Conservation (phyloP, 2,797 vertebrate genomes). For the Podarcis lilfordi region DNA sequence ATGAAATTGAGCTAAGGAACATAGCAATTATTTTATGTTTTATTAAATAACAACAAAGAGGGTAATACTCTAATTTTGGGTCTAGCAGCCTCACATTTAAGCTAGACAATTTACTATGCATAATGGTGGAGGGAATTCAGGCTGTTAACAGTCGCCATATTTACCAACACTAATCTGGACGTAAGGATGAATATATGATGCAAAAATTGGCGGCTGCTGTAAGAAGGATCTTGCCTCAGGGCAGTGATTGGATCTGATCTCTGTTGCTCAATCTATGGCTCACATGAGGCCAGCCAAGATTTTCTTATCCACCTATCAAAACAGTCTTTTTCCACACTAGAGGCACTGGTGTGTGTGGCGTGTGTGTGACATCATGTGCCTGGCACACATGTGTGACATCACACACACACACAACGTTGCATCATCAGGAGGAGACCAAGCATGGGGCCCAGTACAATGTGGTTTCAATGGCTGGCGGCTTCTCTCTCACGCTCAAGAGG, state of each 20-base stretch:
- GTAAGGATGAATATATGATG: background rate
- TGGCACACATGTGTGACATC: too few relatives aligned
- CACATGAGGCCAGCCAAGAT: background rate
- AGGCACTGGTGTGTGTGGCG: too few relatives aligned
- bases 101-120: slow-evolving; percentile 18
- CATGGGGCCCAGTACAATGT: too few relatives aligned
- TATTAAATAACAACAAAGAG: slow-evolving; percentile 29
- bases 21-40: slow-evolving; percentile 13
- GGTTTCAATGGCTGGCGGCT: too few relatives aligned
- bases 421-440: too few relatives aligned
- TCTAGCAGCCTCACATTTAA: slow-evolving; percentile 28
- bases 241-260: background rate
- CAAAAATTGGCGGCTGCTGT: background rate
- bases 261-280: background rate
- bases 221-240: background rate
- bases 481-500: too few relatives aligned
- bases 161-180: background rate
- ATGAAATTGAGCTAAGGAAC: slow-evolving; percentile 26
- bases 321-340: background rate
- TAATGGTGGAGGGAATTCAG: background rate
- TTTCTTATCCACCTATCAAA: background rate
- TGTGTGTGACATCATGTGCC: too few relatives aligned
- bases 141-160: background rate
- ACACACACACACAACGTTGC: too few relatives aligned
- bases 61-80: slow-evolving; percentile 10